These are phyloP conservation scores for Bombus haemorrhoidalis DNA, from an alignment of 1,140 invertebrate species.

Conservation along the genomic window DNA sequence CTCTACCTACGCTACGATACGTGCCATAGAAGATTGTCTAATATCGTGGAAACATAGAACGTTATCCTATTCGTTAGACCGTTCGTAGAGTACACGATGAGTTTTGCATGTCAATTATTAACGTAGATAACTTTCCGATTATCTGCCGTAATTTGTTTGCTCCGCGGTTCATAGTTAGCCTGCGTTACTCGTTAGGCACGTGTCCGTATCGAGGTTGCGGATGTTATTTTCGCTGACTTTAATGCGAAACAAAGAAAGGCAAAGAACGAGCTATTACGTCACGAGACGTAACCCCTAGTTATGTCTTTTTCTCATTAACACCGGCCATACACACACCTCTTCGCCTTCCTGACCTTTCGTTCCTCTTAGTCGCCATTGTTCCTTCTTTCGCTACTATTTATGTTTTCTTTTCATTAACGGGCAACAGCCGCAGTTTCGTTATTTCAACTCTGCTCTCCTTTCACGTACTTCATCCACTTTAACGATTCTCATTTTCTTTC, in stretches of 20 bases:
- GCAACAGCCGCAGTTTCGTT: constrained; percentile 33
- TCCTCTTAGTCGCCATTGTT: constrained; percentile 64
- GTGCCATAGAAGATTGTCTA: neutral
- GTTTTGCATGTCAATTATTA: neutral
- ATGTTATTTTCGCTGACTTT: constrained; percentile 42
- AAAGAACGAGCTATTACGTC: constrained; percentile 27
- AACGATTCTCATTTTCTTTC: constrained; percentile 26
- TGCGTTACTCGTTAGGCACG: neutral
- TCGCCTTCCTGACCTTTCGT: constrained; percentile 41
- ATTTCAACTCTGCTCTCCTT: constrained; percentile 29
- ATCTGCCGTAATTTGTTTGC: neutral
- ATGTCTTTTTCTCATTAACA: constrained; percentile 74
- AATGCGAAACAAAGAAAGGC: constrained; percentile 48
- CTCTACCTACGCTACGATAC: too few species aligned
- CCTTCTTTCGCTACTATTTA: constrained; percentile 51
- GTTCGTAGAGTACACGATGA: neutral
- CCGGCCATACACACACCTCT: constrained; percentile 17
- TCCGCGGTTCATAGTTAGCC: neutral
- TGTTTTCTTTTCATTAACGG: constrained; percentile 53
- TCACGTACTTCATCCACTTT: constrained; percentile 8
- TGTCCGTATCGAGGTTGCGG: neutral
- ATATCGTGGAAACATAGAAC: too few species aligned
- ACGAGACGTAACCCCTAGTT: constrained; percentile 22
- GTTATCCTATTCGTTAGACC: neutral
- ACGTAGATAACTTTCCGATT: too few species aligned